Conservation (phyloP, 2,888 invertebrate species). For the Leptopilina drosophilae region DNA sequence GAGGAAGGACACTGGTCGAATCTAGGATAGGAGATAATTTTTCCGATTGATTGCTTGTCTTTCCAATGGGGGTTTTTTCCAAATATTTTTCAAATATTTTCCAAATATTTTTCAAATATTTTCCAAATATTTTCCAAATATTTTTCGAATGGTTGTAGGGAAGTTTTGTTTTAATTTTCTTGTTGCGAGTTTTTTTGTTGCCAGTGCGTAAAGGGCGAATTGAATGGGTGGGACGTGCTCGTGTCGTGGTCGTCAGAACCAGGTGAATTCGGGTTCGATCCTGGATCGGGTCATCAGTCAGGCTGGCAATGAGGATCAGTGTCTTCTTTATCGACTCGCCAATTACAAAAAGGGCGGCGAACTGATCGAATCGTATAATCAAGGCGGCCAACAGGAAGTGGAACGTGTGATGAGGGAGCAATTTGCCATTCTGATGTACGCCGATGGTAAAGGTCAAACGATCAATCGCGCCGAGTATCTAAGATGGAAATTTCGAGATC, state of each 20-base stretch:
- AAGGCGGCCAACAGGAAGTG: constrained; percentile 89
- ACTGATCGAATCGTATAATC: constrained; percentile 90
- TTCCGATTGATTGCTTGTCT: too few species aligned
- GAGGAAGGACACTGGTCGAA: too few species aligned
- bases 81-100: too few species aligned
- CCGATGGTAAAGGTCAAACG: constrained; percentile 88
- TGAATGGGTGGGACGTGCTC: constrained; percentile 75
- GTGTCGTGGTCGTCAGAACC: constrained; percentile 73
- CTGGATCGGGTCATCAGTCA: constrained; percentile 94
- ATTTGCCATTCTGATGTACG: constrained; percentile 92
- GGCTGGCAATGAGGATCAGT: constrained; percentile 90
- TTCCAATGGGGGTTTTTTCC: too few species aligned
- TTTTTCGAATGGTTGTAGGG: too few species aligned
- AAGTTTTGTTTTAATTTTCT: too few species aligned
- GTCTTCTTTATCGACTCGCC: constrained; percentile 90
- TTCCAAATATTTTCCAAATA: too few species aligned
- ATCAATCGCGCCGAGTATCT: constrained; percentile 93
- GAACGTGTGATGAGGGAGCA: constrained; percentile 91
- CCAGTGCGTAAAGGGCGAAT: too few species aligned
- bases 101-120: too few species aligned
- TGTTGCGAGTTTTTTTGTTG: too few species aligned
- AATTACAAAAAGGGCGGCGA: constrained; percentile 96
- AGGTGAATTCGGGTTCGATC: constrained; percentile 84
- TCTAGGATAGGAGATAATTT: too few species aligned
- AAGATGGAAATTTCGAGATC: constrained; percentile 93